Evolutionary conservation across 1,140 invertebrate genomes (phyloP).

Genomic region (Calephelis virginiensis): DNA sequence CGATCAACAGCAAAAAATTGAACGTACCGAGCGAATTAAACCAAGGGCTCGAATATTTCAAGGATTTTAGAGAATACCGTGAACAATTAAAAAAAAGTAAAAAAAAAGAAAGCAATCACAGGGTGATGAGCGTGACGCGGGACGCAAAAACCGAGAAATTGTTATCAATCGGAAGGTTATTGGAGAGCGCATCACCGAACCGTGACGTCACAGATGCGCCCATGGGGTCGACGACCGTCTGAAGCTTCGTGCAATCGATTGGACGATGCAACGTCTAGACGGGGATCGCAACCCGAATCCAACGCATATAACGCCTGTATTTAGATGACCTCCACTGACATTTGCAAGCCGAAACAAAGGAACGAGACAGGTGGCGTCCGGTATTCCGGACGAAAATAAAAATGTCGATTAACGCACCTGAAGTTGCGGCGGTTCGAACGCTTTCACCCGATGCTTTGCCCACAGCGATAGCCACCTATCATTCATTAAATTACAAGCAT

Average conservation of each 20-base stretch:
- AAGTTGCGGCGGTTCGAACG: constrained; percentile 30
- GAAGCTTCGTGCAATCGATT: constrained; percentile 74
- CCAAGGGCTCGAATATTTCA: not conserved
- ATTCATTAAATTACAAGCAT: constrained; percentile 37
- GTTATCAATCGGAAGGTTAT: constrained; percentile 56
- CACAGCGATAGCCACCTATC: constrained; percentile 48
- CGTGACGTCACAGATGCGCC: constrained; percentile 76
- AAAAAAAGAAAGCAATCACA: constrained; percentile 12
- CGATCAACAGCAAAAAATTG: not conserved
- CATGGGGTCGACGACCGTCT: constrained; percentile 74
- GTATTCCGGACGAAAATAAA: constrained; percentile 61
- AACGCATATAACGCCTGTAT: constrained; percentile 70
- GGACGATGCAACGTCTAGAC: constrained; percentile 77
- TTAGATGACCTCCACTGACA: constrained; percentile 76
- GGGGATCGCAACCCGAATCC: constrained; percentile 64
- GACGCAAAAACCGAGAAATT: constrained; percentile 32
- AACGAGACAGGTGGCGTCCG: constrained; percentile 70
- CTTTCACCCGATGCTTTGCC: constrained; percentile 40
- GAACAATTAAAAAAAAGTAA: not conserved
- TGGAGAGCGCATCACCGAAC: constrained; percentile 70
- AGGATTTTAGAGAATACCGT: not conserved
- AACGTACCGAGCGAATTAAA: not conserved
- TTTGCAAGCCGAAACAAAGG: constrained; percentile 74
- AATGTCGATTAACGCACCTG: constrained; percentile 52
- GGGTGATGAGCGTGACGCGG: constrained; percentile 23